phyloP scores from a whole-genome alignment of 1,140 invertebrate genomes.

The Leptopilina boulardi region DNA sequence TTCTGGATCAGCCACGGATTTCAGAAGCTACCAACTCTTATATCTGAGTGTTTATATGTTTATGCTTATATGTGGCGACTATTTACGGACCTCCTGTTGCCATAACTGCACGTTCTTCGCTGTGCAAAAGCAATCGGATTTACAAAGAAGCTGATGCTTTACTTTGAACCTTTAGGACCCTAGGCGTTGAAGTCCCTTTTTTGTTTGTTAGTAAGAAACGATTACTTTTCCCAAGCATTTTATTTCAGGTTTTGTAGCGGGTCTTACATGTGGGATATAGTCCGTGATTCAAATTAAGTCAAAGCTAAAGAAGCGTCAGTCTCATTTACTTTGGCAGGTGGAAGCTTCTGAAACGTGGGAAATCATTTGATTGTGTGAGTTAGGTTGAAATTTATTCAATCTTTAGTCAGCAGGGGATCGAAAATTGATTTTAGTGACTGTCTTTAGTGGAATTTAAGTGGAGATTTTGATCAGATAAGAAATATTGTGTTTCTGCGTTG shows the following conservation, averaged over 20 bases:
- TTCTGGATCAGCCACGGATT: constrained; percentile 71
- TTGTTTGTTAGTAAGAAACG: constrained; percentile 34
- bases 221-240: neutral
- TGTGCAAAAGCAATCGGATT: constrained; percentile 35
- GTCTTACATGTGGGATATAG: neutral
- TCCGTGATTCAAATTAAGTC: constrained; percentile 6
- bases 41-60: constrained; percentile 67
- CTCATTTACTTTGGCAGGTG: neutral
- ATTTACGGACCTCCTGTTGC: constrained; percentile 70
- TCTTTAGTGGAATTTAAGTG: no score
- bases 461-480: no score
- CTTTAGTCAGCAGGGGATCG: neutral
- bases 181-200: constrained; percentile 36
- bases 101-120: constrained; percentile 51
- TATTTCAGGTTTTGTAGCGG: constrained; percentile 6
- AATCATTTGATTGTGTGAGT: no score
- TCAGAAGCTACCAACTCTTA: constrained; percentile 74
- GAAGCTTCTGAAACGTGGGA: no score
- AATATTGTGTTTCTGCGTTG: no score
- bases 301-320: neutral
- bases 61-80: constrained; percentile 68
- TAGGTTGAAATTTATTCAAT: neutral
- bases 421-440: neutral
- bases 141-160: constrained; percentile 27
- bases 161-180: constrained; percentile 12